Percentiles rank a stretch among this genome's conserved stretches.
Conservation (phyloP, 2,888 invertebrate genomes). For the Antheraea yamamai region DNA sequence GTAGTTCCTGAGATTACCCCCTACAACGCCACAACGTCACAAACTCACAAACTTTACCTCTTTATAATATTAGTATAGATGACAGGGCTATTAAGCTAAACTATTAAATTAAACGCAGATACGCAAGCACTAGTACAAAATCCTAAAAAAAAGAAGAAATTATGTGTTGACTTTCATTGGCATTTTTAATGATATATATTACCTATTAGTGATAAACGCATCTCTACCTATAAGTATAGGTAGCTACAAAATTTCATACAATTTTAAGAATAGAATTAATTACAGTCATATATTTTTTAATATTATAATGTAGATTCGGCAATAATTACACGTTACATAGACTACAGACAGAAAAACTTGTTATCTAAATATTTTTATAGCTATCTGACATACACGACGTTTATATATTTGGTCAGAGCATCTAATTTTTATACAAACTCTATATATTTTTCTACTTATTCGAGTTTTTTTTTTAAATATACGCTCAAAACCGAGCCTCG, state of each 20-base stretch:
- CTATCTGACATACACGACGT: neutral
- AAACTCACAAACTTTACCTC: too few species aligned
- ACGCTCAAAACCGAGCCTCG: neutral
- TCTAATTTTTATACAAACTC: neutral
- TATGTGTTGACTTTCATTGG: neutral
- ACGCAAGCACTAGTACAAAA: neutral
- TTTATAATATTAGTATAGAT: too few species aligned
- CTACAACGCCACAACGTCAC: too few species aligned
- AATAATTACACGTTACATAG: neutral
- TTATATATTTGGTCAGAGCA: constrained; percentile 10
- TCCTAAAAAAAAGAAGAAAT: neutral
- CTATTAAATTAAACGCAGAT: too few species aligned
- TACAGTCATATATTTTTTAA: too few species aligned
- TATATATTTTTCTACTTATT: neutral
- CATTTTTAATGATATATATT: neutral
- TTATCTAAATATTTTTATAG: neutral
- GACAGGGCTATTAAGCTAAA: too few species aligned
- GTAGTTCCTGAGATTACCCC: too few species aligned
- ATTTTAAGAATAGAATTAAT: too few species aligned
- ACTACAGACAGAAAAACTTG: neutral
- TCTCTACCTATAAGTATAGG: neutral
- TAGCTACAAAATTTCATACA: neutral
- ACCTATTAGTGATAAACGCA: too few species aligned
- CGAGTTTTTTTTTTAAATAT: neutral
- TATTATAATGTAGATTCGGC: neutral